Base-by-base conservation (phyloP, 1,140 invertebrate species). In the Lucilia sericata region DNA sequence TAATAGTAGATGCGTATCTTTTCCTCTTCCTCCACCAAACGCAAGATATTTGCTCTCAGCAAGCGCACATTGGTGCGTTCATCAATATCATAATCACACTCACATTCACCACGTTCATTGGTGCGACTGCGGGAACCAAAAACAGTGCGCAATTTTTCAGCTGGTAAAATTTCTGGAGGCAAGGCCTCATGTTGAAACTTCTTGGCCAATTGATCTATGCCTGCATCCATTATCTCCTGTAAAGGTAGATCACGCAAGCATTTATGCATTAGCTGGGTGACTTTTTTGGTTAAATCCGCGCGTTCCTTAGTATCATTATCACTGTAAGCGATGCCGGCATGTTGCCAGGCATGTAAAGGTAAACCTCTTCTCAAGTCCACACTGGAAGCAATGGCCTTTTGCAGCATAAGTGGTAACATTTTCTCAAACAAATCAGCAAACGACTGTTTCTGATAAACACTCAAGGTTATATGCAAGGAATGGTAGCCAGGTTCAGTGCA, bases 381-480 rank as follows among this genome's bases (percentile, higher is more conserved):
- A 91, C 97, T 94, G 85, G 94, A 92, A 85, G 93, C 92, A 17
- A 95, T 94, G 0, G 97, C 96, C 74, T 92, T 90, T 87, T 96
- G 92, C 75, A 99, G 86, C 0, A 97, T 96, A 82, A 92, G 88
- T 2, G 97, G 96, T 60, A 99, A 85, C n/a, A 96, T 87, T 91
- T 95, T 95, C 91, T 98, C 94, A 75, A 99, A 91, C 12, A 98
- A 93, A 93, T 99, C 97, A 82, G 94, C 95, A 95, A 96, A 99
- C 10, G 95, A 93, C 88, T 98, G 98, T 87, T 95, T 95, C 89
- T 99, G 98, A 89, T 97, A 98, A 84, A 96, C 94, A 30, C 98
- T 99, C 2, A 99, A 91, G 0, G 98, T 99, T 0, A 99, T 94
- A 91, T 99, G 98, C 1, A 99, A 92, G 17, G 98, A 99, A 92